phyloP scores from a whole-genome alignment of 1,140 invertebrate genomes.

The Akabosia matsudoensis region DNA sequence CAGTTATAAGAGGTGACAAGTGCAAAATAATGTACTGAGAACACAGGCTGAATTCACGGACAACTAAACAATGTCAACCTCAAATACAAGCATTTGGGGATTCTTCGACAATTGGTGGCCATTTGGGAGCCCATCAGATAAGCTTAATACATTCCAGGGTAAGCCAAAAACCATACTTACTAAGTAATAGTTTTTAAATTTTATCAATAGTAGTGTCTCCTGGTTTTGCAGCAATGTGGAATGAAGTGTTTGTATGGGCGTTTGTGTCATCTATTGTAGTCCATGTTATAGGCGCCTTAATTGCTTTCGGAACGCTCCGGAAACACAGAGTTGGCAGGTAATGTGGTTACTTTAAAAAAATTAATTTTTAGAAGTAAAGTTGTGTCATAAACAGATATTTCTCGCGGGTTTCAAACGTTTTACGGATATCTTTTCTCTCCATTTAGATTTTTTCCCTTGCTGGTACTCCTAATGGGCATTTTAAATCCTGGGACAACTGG shows the following conservation, averaged over 20 bases:
- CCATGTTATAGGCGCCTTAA: slow-evolving; percentile 81
- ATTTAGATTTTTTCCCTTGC: slow-evolving; percentile 72
- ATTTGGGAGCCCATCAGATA: slow-evolving; percentile 51
- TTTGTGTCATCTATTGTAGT: slow-evolving; percentile 89
- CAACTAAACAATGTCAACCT: too few species aligned
- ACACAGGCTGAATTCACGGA: too few species aligned
- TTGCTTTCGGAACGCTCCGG: slow-evolving; percentile 81
- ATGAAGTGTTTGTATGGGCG: slow-evolving; percentile 89
- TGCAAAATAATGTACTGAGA: too few species aligned
- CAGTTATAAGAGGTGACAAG: too few species aligned
- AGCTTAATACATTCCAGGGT: slow-evolving; percentile 54
- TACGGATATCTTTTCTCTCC: neutral
- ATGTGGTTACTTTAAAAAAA: neutral
- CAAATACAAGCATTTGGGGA: too few species aligned
- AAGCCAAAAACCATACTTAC: too few species aligned
- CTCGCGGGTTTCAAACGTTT: neutral
- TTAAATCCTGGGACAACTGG: slow-evolving; percentile 79
- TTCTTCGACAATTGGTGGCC: too few species aligned
- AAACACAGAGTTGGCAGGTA: slow-evolving; percentile 88
- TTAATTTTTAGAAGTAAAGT: neutral
- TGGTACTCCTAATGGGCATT: slow-evolving; percentile 83
- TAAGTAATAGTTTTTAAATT: too few species aligned
- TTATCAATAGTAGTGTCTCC: too few species aligned
- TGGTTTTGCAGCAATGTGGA: slow-evolving; percentile 83
- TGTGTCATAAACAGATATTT: too few species aligned